Evolutionary conservation across 2,797 vertebrate species (phyloP).

Genomic region (Hydrolagus colliei): DNA sequence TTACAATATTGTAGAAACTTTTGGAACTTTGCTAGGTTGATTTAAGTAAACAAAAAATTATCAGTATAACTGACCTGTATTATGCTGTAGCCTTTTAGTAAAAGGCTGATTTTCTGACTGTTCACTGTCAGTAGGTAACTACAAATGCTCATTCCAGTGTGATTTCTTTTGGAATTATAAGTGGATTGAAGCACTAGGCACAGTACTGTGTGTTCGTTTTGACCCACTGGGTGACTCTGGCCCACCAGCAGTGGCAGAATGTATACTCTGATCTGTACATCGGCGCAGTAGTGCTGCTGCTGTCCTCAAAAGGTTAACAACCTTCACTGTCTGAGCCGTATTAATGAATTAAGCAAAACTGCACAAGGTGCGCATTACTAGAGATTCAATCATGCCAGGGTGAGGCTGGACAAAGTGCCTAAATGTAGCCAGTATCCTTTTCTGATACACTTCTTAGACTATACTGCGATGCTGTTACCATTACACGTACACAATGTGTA

Average conservation of each 20-base stretch:
- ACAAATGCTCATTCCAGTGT: background rate
- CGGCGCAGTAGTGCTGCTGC: background rate
- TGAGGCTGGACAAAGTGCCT: conserved; percentile 23
- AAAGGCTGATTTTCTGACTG: background rate
- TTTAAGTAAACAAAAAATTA: background rate
- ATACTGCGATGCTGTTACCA: background rate
- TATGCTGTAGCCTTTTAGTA: background rate
- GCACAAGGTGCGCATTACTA: background rate
- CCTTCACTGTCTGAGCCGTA: background rate
- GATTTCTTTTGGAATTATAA: background rate
- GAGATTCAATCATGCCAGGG: conserved; percentile 1
- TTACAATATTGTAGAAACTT: background rate
- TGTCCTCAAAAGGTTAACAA: conserved; percentile 15
- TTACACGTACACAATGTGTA: background rate
- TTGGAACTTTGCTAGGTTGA: background rate
- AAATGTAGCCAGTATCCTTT: conserved; percentile 2
- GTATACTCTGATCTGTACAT: background rate
- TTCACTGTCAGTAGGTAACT: background rate
- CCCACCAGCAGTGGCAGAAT: background rate
- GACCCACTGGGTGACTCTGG: background rate
- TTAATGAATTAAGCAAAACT: conserved; percentile 8
- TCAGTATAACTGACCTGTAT: background rate
- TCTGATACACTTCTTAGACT: background rate
- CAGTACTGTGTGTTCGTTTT: background rate
- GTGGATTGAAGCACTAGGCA: background rate